phyloP scores from a whole-genome alignment of 2,797 vertebrate genomes.

The Nyctalus aviator region DNA sequence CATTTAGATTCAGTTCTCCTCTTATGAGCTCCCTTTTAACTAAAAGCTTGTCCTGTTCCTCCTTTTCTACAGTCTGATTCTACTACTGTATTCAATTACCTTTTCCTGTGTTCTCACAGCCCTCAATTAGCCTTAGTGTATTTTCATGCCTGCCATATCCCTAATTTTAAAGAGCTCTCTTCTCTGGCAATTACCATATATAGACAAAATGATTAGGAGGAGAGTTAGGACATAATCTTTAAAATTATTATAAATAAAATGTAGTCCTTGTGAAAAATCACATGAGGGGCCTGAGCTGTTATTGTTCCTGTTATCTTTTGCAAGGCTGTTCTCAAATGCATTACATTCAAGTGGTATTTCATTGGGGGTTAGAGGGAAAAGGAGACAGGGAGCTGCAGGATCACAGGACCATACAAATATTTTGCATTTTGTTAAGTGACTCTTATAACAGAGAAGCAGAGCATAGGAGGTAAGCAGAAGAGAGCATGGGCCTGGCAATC shows the following conservation, averaged over 20 bases:
- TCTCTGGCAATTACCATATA: background rate
- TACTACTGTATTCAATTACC: background rate
- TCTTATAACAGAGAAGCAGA: background rate
- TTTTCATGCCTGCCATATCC: background rate
- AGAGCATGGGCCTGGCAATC: constrained; percentile 7
- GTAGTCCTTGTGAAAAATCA: background rate
- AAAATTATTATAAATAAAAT: constrained; percentile 34
- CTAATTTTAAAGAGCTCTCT: background rate
- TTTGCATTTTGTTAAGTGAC: constrained; percentile 13
- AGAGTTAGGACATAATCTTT: background rate
- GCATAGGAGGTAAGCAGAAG: background rate
- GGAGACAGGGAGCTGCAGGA: background rate
- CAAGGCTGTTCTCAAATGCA: constrained; percentile 5
- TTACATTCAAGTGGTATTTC: background rate
- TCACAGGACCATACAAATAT: constrained; percentile 9
- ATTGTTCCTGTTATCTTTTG: background rate
- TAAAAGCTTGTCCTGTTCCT: background rate
- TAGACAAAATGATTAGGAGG: background rate
- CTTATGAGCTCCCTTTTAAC: background rate
- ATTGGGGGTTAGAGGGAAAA: background rate
- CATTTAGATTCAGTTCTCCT: background rate
- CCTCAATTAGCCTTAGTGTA: background rate
- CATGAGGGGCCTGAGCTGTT: background rate
- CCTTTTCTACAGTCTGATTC: background rate
- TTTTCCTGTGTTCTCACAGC: background rate